Evolutionary conservation across 1,140 invertebrate species (phyloP).

Genomic region (Amyelois transitella): DNA sequence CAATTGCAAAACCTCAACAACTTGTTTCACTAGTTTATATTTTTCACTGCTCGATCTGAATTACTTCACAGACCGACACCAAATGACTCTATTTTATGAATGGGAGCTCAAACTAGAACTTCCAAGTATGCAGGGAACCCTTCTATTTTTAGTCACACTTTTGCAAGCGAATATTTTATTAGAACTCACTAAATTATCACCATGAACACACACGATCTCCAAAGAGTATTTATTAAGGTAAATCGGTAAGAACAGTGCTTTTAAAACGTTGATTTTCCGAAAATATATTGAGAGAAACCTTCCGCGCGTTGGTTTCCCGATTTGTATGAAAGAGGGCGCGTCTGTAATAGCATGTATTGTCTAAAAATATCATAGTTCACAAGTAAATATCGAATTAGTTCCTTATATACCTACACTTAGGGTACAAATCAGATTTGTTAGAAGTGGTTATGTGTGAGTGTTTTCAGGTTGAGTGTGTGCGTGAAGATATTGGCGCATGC

Average conservation of each 20-base stretch:
- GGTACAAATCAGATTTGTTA: conserved; percentile 7
- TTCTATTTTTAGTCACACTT: conserved; percentile 56
- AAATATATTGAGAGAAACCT: conserved; percentile 59
- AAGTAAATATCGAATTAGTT: conserved; percentile 9
- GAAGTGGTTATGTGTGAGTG: conserved; percentile 25
- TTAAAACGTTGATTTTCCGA: conserved; percentile 46
- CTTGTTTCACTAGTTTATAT: conserved; percentile 23
- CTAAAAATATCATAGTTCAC: conserved; percentile 60
- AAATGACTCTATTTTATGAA: conserved; percentile 69
- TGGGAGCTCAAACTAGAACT: conserved; percentile 52
- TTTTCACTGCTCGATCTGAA: conserved; percentile 17
- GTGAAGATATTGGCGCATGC: conserved; percentile 52
- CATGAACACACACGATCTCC: conserved; percentile 21
- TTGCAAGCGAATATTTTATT: conserved; percentile 19
- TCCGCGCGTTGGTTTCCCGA: conserved; percentile 51
- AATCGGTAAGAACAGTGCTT: conserved; percentile 9
- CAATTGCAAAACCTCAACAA: conserved; percentile 19
- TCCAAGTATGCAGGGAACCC: conserved; percentile 40
- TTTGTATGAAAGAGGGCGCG: conserved; percentile 70
- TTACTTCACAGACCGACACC: conserved; percentile 40
- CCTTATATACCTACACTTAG: conserved; percentile 13
- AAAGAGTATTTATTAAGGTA: conserved; percentile 7
- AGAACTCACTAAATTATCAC: conserved; percentile 12
- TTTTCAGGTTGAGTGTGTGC: conserved; percentile 26
- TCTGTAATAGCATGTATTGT: conserved; percentile 60